phyloP scores from a whole-genome alignment of 2,797 vertebrate species.

The Acanthurus tractus region DNA sequence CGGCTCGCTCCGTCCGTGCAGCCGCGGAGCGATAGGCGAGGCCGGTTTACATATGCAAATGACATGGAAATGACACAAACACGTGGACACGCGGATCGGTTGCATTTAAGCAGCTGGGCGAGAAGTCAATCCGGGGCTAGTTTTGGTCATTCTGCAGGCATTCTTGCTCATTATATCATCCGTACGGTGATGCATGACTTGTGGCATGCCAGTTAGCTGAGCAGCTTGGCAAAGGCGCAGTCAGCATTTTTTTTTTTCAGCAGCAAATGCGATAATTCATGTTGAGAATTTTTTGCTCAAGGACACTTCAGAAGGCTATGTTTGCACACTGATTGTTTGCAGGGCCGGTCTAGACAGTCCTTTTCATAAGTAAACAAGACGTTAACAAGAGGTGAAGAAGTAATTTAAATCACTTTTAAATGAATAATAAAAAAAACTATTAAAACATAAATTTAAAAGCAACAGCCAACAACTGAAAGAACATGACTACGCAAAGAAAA shows the following conservation, averaged over 20 bases:
- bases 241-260: conserved; percentile 54
- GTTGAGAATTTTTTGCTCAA: conserved; percentile 39
- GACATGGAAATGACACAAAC: conserved; percentile 86
- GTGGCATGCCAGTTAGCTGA: conserved; percentile 51
- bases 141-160: conserved; percentile 73
- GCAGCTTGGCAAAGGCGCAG: conserved; percentile 36
- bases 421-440: background rate
- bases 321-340: conserved; percentile 6
- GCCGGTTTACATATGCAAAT: conserved; percentile 84
- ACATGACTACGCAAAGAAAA: background rate
- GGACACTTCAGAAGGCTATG: conserved; percentile 43
- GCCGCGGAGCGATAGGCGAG: conserved; percentile 79
- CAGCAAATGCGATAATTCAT: conserved; percentile 6
- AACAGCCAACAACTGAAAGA: background rate
- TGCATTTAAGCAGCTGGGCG: conserved; percentile 82
- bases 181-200: conserved; percentile 53
- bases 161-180: conserved; percentile 71
- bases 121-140: conserved; percentile 73
- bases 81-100: conserved; percentile 89
- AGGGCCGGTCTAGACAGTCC: background rate
- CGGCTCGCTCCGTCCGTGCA: conserved; percentile 15
- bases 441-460: too few relatives aligned
- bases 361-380: background rate
- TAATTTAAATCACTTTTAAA: background rate
- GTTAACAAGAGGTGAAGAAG: background rate